phyloP scores from a whole-genome alignment of 2,797 vertebrate species.

The Dromococcyx pavoninus region DNA sequence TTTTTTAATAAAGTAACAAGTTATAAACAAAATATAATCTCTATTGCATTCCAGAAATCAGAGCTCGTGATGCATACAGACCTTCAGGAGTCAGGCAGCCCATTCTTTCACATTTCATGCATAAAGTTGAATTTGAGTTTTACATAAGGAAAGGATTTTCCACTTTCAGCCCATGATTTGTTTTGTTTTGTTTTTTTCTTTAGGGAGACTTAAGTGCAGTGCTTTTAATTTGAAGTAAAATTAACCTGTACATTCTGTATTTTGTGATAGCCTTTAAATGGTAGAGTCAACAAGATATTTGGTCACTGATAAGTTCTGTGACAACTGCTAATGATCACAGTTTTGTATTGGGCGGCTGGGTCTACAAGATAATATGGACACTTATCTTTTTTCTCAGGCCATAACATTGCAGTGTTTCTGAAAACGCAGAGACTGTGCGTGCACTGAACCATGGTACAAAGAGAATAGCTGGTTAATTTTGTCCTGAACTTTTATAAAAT shows the following conservation, averaged over 20 bases:
- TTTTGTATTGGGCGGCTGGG: background rate
- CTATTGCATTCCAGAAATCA: background rate
- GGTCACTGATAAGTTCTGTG: background rate
- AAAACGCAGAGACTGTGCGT: background rate
- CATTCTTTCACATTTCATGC: background rate
- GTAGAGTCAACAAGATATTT: background rate
- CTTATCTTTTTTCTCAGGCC: background rate
- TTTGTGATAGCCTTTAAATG: background rate
- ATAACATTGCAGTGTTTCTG: background rate
- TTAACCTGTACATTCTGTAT: background rate
- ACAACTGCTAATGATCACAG: background rate
- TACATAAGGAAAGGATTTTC: background rate
- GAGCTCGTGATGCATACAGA: background rate
- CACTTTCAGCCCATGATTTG: background rate
- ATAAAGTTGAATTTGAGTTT: background rate
- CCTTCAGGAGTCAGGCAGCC: background rate
- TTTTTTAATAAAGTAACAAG: background rate
- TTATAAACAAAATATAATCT: background rate
- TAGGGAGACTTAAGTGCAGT: background rate
- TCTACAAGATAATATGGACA: background rate
- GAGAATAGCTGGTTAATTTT: slow-evolving; percentile 45
- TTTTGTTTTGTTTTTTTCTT: background rate
- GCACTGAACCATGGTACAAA: background rate
- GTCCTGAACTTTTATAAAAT: background rate
- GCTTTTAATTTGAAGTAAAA: background rate